Conservation (phyloP, 2,113 vertebrate species). For the Ailuropoda melanoleuca region DNA sequence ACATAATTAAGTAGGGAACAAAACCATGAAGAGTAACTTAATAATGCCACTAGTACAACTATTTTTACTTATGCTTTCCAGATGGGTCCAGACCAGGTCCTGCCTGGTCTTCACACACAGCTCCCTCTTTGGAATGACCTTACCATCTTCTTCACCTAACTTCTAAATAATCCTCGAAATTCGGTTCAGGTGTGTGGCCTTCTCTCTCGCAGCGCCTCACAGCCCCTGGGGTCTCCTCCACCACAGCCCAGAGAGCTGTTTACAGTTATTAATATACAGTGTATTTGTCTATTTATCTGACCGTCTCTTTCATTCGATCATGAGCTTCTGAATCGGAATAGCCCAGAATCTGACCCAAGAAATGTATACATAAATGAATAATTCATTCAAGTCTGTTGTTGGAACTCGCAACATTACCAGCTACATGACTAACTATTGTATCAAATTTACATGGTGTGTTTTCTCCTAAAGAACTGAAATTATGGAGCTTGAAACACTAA, state of each 20-base stretch:
- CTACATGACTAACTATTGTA: not conserved
- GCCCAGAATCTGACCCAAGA: not conserved
- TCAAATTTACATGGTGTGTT: not conserved
- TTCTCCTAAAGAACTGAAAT: constrained; percentile 40
- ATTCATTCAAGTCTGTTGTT: not conserved
- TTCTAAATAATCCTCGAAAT: constrained; percentile 6
- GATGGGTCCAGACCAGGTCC: not conserved
- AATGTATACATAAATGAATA: not conserved
- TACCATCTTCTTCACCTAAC: not conserved
- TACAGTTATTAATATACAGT: not conserved
- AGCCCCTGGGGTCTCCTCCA: not conserved
- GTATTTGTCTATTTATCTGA: not conserved
- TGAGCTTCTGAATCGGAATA: not conserved
- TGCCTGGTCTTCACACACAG: not conserved
- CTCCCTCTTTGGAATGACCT: not conserved
- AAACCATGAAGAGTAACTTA: not conserved
- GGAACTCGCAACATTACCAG: not conserved
- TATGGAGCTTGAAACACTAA: not conserved
- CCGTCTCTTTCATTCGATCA: not conserved
- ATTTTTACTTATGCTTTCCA: not conserved
- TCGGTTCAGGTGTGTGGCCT: not conserved
- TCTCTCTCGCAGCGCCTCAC: not conserved
- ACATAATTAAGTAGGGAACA: not conserved
- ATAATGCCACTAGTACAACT: not conserved
- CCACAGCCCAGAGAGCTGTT: not conserved